These are phyloP conservation scores for Bettongia penicillata DNA, from an alignment of 2,113 vertebrate species.

Conservation along the genomic window DNA sequence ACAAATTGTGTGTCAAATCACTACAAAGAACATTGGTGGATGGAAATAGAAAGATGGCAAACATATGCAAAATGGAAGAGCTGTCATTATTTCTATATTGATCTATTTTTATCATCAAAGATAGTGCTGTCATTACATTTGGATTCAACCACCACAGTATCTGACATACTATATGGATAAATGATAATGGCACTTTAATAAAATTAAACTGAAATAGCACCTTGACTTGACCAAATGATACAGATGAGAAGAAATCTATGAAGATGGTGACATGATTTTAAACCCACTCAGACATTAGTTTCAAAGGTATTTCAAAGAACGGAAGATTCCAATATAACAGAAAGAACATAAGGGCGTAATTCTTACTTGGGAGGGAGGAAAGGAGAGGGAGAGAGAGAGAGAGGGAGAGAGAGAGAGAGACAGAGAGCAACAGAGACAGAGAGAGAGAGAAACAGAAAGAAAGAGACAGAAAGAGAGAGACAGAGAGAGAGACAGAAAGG, in stretches of 20 bases:
- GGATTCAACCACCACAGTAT: background rate
- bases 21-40: background rate
- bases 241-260: background rate
- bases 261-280: background rate
- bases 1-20: background rate
- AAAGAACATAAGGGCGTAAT: background rate
- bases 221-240: background rate
- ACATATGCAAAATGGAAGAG: background rate
- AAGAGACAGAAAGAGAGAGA: too few relatives aligned
- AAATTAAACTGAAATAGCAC: background rate
- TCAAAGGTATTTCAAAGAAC: background rate
- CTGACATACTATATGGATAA: background rate
- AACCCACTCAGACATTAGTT: background rate
- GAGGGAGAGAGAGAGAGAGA: too few relatives aligned
- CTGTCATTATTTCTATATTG: background rate
- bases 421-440: too few relatives aligned
- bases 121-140: background rate
- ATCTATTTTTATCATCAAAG: background rate
- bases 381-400: too few relatives aligned
- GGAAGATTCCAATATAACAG: background rate
- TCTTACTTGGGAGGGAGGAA: background rate
- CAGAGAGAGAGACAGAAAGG: too few relatives aligned
- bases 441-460: too few relatives aligned
- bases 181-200: background rate
- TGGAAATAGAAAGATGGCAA: background rate